Evolutionary conservation across 2,797 vertebrate species (phyloP).

Genomic region (Phrynocephalus forsythii): DNA sequence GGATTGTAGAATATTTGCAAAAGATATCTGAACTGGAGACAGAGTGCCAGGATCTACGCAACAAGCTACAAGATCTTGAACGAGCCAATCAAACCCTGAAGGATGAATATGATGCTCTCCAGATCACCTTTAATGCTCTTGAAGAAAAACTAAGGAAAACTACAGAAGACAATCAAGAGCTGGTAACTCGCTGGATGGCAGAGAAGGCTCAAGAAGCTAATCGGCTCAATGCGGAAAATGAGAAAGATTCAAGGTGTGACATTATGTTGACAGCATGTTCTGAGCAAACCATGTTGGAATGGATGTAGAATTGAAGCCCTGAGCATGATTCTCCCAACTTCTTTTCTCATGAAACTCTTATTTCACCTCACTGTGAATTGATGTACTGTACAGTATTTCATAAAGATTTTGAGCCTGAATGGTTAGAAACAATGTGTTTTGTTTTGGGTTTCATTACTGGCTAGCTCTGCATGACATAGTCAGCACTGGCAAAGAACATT

Average conservation of each 20-base stretch:
- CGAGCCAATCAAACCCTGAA: conserved; percentile 94
- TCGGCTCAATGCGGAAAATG: conserved; percentile 94
- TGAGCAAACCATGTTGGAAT: not conserved
- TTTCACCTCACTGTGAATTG: not conserved
- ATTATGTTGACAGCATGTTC: rapidly evolving
- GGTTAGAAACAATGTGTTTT: not conserved
- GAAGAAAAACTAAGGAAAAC: conserved; percentile 96
- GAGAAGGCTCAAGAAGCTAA: conserved; percentile 98
- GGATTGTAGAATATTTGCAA: conserved; percentile 90
- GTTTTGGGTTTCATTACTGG: not conserved
- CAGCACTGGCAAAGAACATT: not conserved
- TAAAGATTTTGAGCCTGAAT: not conserved
- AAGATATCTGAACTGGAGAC: conserved; percentile 87
- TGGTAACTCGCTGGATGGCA: conserved; percentile 97
- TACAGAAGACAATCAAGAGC: conserved; percentile 95
- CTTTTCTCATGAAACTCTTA: not conserved
- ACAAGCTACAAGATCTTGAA: conserved; percentile 90
- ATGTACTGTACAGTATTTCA: not conserved
- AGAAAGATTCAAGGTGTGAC: conserved; percentile 91
- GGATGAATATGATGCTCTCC: conserved; percentile 96
- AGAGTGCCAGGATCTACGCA: conserved; percentile 88
- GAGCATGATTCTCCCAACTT: not conserved
- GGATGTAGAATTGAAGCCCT: not conserved
- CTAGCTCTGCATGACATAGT: not conserved
- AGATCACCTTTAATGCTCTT: conserved; percentile 95